phyloP scores from a whole-genome alignment of 37 sponge, comb jelly and placozoan species.

The Beroe ovata region DNA sequence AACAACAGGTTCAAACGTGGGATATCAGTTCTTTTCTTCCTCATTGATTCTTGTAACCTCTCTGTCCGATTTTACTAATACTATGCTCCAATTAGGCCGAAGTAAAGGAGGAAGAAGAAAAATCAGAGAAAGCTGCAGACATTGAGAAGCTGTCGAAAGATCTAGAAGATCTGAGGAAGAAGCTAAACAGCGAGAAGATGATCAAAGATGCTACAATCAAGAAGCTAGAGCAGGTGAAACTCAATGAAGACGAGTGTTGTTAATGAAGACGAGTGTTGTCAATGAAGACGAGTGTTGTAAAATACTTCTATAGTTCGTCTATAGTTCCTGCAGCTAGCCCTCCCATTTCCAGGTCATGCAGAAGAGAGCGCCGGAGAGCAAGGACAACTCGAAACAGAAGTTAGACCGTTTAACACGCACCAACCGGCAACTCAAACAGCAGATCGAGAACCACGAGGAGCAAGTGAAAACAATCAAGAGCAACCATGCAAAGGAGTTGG shows the following conservation, averaged over 20 bases:
- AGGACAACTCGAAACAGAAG: slow-evolving; percentile 18
- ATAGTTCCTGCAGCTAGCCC: no score
- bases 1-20: no score
- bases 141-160: slow-evolving; percentile 47
- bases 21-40: neutral
- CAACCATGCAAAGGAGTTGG: slow-evolving; percentile 13
- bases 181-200: neutral
- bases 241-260: no score
- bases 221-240: slow-evolving; percentile 39
- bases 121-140: neutral
- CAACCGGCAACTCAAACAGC: slow-evolving; percentile 24
- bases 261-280: no score
- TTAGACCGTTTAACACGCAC: neutral
- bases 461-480: neutral
- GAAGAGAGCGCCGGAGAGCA: neutral
- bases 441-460: slow-evolving; percentile 23
- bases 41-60: neutral
- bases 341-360: slow-evolving; percentile 27
- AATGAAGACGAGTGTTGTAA: no score
- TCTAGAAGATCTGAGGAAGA: slow-evolving; percentile 12
- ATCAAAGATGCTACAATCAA: slow-evolving; percentile 29
- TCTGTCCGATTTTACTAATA: no score
- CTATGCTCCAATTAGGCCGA: no score
- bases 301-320: no score
- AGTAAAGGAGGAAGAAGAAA: neutral